Evolutionary conservation across 1,140 invertebrate genomes (phyloP), one percentile per base, ranked within the genome.

Genomic region (Archivesica marissinica): DNA sequence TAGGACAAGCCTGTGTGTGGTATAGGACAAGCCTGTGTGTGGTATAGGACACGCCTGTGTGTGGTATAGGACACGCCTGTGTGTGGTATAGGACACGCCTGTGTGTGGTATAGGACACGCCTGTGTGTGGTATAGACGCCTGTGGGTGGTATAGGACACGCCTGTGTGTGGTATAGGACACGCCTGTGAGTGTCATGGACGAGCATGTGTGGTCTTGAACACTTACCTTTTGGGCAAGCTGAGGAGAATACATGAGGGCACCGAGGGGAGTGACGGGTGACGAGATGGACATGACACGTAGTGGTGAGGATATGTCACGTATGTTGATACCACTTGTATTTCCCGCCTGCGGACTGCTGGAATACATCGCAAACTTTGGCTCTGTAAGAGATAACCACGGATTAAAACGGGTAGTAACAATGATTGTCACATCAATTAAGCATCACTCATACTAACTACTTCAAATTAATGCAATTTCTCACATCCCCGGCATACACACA

Each of bases 171-270:
- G n/a, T n/a, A n/a, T n/a, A n/a, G n/a, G n/a, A n/a, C n/a, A n/a
- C n/a, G n/a, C n/a, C n/a, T n/a, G 17, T 59, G 41, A 44, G 41
- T 44, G 17, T 9, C 7, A 44, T 44, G 41, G 41, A 44, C 7
- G 17, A 9, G 17, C 17, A 17, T 44, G 50, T 4, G 50, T 52
- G 50, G 25, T 52, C 4, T 54, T 3, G 7, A 38, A 75, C 3
- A 38, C 72, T 52, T 80, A 91, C 90, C 85, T 89, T 91, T 28
- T 90, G 88, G 20, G 87, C 88, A 39, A 91, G 81, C 47, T 90
- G 87, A 38, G 90, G 90, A 15, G 90, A 91, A 50, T 91, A 87
- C 87, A 91, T 89, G 13, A 91, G 75, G 23, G 89, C 89, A n/a
- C 85, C 84, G 0, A 90, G 75, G 11, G 90, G 89, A 35, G 90